These are phyloP conservation scores for Catharus bicknelli DNA, from an alignment of 2,113 vertebrate genomes.

Conservation along the genomic window DNA sequence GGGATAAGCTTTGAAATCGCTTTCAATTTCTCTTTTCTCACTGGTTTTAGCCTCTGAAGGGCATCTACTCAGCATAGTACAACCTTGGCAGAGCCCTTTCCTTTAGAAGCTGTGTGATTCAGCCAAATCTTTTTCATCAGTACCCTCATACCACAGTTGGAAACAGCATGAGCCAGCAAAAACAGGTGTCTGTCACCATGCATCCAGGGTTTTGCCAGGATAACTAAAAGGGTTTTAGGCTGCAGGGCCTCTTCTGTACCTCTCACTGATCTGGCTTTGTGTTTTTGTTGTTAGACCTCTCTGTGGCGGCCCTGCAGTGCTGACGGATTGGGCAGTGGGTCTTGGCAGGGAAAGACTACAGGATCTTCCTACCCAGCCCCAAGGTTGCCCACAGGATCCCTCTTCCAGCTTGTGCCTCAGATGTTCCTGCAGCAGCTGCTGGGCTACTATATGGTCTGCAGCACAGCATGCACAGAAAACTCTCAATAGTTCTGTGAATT, in stretches of 20 bases:
- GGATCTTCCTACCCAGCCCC: not conserved
- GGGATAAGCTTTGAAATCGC: not conserved
- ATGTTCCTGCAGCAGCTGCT: not conserved
- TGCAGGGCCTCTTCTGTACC: not conserved
- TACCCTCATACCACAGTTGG: not conserved
- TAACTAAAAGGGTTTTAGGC: not conserved
- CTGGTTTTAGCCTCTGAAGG: not conserved
- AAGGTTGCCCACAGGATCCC: not conserved
- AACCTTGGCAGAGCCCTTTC: not conserved
- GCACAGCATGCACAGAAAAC: not conserved
- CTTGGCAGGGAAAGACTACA: not conserved
- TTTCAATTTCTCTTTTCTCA: not conserved
- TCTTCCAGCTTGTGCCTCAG: not conserved
- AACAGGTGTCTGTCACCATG: not conserved
- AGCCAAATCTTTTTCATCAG: not conserved
- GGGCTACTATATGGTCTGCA: not conserved
- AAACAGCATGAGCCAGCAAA: slow-evolving; percentile 13
- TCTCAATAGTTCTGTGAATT: not conserved
- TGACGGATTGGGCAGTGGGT: accelerated
- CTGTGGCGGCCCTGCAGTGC: not conserved
- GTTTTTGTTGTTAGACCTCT: not conserved
- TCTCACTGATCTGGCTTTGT: not conserved
- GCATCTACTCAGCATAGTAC: not conserved
- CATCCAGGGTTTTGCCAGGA: not conserved
- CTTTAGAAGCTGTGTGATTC: not conserved